A percentile compares a stretch with the other conserved stretches of the same genome.
phyloP scores from a whole-genome alignment of 2,113 vertebrate genomes.

The Kobus ellipsiprymnus region DNA sequence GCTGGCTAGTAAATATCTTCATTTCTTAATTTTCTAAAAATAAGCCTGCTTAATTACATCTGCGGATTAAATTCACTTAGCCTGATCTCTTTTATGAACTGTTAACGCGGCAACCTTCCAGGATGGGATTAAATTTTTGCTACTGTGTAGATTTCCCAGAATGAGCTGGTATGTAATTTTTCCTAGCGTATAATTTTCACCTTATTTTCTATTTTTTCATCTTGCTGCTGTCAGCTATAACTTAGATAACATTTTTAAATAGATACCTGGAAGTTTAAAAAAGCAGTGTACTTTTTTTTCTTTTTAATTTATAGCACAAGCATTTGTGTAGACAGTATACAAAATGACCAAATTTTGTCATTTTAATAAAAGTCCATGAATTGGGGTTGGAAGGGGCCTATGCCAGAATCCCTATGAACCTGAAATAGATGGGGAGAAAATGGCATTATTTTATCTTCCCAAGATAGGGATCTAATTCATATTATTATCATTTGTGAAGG shows the following conservation, averaged over 20 bases:
- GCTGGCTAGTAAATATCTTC: background rate
- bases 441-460: background rate
- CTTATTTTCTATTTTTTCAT: constrained; percentile 67
- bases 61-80: background rate
- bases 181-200: constrained; percentile 21
- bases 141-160: background rate
- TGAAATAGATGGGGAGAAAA: background rate
- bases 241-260: constrained; percentile 71
- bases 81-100: background rate
- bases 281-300: constrained; percentile 10
- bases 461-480: background rate
- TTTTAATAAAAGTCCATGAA: background rate
- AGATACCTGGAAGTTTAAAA: constrained; percentile 9
- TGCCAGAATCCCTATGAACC: background rate
- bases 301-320: constrained; percentile 41
- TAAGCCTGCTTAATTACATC: constrained; percentile 11
- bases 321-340: constrained; percentile 57
- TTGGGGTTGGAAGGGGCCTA: fast-evolving
- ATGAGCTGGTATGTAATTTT: background rate
- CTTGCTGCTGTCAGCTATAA: constrained; percentile 65
- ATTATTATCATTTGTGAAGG: background rate
- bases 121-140: background rate
- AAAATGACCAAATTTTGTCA: background rate
- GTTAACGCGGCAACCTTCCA: background rate
- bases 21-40: constrained; percentile 33